These are phyloP conservation scores for Turdus rufiventris DNA, from an alignment of 2,113 vertebrate genomes.

Conservation along the genomic window DNA sequence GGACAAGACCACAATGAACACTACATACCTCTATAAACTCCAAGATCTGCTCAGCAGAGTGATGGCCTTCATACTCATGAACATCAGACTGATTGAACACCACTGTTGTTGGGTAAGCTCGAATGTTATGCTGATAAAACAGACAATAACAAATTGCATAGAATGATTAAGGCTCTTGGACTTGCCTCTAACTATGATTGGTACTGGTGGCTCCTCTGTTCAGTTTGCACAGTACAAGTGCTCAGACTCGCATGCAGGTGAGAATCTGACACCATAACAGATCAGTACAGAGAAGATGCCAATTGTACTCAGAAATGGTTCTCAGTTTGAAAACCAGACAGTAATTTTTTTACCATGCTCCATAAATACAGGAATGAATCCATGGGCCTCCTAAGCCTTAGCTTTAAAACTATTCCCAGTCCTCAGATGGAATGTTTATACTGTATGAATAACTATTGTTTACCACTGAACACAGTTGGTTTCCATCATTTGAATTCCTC, in stretches of 20 bases:
- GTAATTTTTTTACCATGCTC: neutral
- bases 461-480: neutral
- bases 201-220: neutral
- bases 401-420: neutral
- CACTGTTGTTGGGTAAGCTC: constrained; percentile 95
- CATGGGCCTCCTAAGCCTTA: neutral
- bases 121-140: constrained; percentile 87
- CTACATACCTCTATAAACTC: constrained; percentile 91
- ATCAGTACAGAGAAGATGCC: neutral
- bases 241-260: neutral
- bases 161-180: neutral
- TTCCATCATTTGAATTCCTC: neutral
- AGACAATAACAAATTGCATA: neutral
- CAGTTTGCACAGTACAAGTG: neutral
- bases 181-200: neutral
- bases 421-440: neutral
- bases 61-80: constrained; percentile 93
- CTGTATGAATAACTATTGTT: neutral
- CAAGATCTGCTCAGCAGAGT: constrained; percentile 91
- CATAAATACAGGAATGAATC: neutral
- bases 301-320: neutral
- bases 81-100: constrained; percentile 92
- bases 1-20: neutral
- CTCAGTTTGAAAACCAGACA: neutral
- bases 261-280: neutral